Evolutionary conservation across 1,140 invertebrate genomes (phyloP).

Genomic region (Drosophila asahinai): DNA sequence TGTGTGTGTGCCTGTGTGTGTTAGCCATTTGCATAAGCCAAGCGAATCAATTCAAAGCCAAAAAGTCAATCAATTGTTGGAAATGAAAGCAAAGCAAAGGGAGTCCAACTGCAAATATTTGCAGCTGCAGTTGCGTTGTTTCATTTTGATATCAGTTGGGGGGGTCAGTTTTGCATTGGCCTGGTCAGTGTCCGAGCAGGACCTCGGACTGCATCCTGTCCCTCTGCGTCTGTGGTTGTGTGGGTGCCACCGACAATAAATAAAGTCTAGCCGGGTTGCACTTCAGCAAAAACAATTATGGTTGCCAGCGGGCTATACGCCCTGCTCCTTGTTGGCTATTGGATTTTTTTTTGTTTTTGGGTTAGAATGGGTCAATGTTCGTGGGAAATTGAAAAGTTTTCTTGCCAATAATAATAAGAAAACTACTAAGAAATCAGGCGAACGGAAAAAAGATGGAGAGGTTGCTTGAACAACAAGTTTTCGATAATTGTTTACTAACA

Average conservation of each 20-base stretch:
- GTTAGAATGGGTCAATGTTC: constrained; percentile 52
- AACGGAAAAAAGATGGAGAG: constrained; percentile 41
- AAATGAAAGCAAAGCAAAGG: constrained; percentile 51
- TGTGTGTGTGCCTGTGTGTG: constrained; percentile 10
- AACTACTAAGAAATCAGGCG: constrained; percentile 22
- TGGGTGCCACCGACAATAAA: constrained; percentile 65
- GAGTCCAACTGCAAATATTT: constrained; percentile 36
- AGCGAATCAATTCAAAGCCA: constrained; percentile 70
- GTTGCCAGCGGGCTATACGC: constrained; percentile 43
- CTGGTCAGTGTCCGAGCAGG: constrained; percentile 17
- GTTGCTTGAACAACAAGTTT: constrained; percentile 6
- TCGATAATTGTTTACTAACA: constrained; percentile 43
- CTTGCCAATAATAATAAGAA: constrained; percentile 25
- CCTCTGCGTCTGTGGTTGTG: constrained; percentile 13
- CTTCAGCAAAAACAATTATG: constrained; percentile 73
- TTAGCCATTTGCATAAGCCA: constrained; percentile 56
- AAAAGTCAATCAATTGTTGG: constrained; percentile 74
- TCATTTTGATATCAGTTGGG: constrained; percentile 11
- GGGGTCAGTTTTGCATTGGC: constrained; percentile 28
- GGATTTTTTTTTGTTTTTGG: constrained; percentile 2
- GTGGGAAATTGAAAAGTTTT: constrained; percentile 42
- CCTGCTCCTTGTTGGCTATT: neutral
- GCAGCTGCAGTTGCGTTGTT: constrained; percentile 19
- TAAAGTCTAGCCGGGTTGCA: constrained; percentile 73
- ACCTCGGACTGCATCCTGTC: constrained; percentile 11